A percentile compares a stretch with the other conserved stretches of the same genome.
Conservation (phyloP, 2,797 vertebrate species). For the Anguilla obscura region DNA sequence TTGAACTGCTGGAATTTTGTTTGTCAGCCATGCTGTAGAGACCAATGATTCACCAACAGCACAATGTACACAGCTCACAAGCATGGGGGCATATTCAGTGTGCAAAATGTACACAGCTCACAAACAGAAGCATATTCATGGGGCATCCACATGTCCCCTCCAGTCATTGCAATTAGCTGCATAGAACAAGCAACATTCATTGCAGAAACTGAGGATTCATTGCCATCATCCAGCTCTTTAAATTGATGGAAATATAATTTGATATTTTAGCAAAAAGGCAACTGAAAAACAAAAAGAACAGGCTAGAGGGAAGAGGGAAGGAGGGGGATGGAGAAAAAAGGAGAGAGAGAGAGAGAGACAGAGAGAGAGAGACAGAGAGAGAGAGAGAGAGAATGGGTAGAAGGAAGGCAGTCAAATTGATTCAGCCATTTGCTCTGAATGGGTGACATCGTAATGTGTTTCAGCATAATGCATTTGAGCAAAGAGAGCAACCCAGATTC, state of each 20-base stretch:
- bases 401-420: background rate
- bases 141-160: background rate
- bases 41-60: too few relatives aligned
- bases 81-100: background rate
- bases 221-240: background rate
- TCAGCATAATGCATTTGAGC: background rate
- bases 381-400: background rate
- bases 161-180: background rate
- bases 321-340: background rate
- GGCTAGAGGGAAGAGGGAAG: background rate
- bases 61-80: background rate
- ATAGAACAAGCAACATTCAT: background rate
- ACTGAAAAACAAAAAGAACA: background rate
- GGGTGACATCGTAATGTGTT: background rate
- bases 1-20: too few relatives aligned
- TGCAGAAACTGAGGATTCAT: background rate
- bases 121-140: background rate
- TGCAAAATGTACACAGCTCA: too few relatives aligned
- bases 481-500: background rate
- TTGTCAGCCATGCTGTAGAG: too few relatives aligned
- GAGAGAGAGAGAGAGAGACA: background rate
- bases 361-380: background rate
- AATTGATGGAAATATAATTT: conserved; percentile 8
- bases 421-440: background rate
- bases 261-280: background rate